These are phyloP conservation scores for Lamprologus sp. DNA, from an alignment of 2,113 vertebrate genomes.

Conservation along the genomic window DNA sequence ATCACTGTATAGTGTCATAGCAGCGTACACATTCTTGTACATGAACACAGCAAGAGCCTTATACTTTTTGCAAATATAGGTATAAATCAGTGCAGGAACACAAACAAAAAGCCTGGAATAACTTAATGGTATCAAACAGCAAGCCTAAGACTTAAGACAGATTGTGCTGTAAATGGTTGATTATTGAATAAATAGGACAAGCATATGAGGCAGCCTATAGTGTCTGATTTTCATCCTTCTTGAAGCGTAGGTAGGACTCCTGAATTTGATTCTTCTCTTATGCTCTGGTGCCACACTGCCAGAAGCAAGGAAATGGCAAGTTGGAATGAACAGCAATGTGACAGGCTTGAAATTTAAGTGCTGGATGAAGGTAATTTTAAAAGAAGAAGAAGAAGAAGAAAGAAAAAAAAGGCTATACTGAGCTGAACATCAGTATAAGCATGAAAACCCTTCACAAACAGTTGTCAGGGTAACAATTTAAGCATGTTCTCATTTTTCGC, in stretches of 20 bases:
- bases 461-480: not conserved
- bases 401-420: not conserved
- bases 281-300: constrained; percentile 7
- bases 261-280: constrained; percentile 14
- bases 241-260: constrained; percentile 4
- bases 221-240: constrained; percentile 1
- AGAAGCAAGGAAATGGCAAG: not conserved
- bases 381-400: not conserved
- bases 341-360: constrained; percentile 6
- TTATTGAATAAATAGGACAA: not conserved
- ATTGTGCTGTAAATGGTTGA: not conserved
- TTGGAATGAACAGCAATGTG: constrained; percentile 4
- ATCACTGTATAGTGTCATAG: not conserved
- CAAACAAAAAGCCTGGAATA: not conserved
- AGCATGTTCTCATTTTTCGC: not conserved
- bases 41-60: not conserved
- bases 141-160: not conserved
- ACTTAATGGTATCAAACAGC: not conserved
- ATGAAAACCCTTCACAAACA: not conserved
- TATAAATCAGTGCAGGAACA: not conserved
- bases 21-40: not conserved
- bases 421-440: not conserved
- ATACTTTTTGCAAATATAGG: not conserved
- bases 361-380: constrained; percentile 17
- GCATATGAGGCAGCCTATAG: not conserved